phyloP scores from a whole-genome alignment of 2,888 invertebrate species.

The Amblyjoppa fuscipennis region DNA sequence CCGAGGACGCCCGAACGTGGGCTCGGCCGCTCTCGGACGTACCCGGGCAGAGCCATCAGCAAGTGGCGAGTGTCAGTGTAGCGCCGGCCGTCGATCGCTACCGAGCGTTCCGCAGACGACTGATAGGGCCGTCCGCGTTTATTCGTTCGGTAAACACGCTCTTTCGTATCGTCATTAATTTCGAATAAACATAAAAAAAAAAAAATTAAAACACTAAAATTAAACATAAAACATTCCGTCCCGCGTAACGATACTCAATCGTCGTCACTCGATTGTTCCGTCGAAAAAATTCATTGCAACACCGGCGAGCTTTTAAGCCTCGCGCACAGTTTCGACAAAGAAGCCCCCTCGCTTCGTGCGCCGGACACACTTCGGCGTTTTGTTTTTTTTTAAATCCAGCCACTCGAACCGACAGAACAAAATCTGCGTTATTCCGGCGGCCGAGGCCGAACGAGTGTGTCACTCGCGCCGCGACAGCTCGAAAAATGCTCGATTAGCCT shows the following conservation, averaged over 20 bases:
- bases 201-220: background rate
- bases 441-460: background rate
- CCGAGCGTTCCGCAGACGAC: conserved; percentile 25
- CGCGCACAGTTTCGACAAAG: background rate
- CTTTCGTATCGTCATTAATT: conserved; percentile 15
- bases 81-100: conserved; percentile 66
- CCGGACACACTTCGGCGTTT: too few species aligned
- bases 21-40: conserved; percentile 54
- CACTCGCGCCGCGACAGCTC: background rate
- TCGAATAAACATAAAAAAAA: background rate
- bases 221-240: background rate
- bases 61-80: conserved; percentile 61
- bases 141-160: conserved; percentile 47
- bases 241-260: background rate
- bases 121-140: conserved; percentile 36
- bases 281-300: background rate
- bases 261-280: too few species aligned
- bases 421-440: too few species aligned
- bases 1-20: conserved; percentile 42
- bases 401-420: too few species aligned
- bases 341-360: background rate
- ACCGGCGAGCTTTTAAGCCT: background rate
- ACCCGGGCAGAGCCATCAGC: conserved; percentile 58
- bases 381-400: too few species aligned
- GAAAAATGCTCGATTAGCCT: background rate